phyloP scores from a whole-genome alignment of 2,797 vertebrate genomes.

The Amblyraja radiata region DNA sequence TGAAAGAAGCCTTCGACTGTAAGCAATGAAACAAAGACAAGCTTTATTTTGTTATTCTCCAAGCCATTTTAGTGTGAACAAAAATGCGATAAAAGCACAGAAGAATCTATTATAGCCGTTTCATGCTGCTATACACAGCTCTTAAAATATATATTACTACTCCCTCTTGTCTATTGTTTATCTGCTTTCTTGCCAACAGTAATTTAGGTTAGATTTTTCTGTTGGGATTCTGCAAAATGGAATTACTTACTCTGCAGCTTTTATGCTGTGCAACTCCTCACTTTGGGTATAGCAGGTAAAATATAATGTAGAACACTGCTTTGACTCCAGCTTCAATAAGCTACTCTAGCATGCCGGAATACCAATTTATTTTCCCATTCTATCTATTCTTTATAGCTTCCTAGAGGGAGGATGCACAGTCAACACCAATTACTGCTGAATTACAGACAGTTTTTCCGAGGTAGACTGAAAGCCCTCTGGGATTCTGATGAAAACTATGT shows the following conservation, averaged over 20 bases:
- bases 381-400: conserved; percentile 31
- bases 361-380: conserved; percentile 26
- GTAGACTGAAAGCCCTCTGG: background rate
- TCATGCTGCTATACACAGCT: background rate
- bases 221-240: background rate
- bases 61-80: background rate
- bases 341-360: background rate
- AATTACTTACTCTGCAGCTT: background rate
- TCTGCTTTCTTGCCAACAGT: background rate
- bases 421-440: conserved; percentile 30
- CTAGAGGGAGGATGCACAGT: conserved; percentile 13
- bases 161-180: background rate
- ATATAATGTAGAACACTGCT: background rate
- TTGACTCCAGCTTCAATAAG: conserved; percentile 2
- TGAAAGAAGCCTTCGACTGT: background rate
- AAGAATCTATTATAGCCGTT: background rate
- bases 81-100: background rate
- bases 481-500: background rate
- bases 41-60: background rate
- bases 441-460: background rate
- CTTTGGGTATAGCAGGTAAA: background rate
- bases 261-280: too few relatives aligned
- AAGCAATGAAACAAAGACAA: background rate
- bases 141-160: conserved; percentile 4
- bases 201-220: background rate